Conservation (phyloP, 2,888 invertebrate genomes). For the Notodonta dromedarius region DNA sequence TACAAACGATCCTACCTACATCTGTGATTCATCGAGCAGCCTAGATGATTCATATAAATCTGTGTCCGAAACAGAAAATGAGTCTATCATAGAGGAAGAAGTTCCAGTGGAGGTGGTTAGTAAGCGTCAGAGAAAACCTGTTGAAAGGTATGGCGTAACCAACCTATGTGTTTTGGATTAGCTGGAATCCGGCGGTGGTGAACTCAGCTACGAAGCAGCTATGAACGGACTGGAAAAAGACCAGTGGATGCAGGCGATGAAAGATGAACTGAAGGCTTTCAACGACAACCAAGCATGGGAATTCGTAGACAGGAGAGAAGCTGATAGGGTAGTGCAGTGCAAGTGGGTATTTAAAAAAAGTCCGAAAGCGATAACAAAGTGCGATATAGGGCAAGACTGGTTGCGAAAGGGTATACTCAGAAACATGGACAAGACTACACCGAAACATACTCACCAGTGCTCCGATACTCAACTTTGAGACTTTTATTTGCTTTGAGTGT, state of each 20-base stretch:
- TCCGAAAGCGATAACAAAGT: slow-evolving; percentile 11
- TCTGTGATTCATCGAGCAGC: no score
- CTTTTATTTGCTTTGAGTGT: slow-evolving; percentile 4
- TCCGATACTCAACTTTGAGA: background rate
- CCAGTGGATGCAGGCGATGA: slow-evolving; percentile 27
- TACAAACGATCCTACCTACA: no score
- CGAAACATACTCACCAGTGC: background rate
- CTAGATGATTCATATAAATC: no score
- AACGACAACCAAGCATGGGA: slow-evolving; percentile 32
- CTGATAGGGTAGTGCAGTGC: slow-evolving; percentile 7
- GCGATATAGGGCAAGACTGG: slow-evolving; percentile 16
- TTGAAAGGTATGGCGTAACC: no score
- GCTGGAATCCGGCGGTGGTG: no score
- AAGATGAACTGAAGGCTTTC: slow-evolving; percentile 27
- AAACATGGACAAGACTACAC: background rate
- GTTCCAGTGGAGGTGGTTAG: no score
- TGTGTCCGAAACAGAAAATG: no score
- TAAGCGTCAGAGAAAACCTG: no score
- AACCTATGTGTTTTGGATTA: no score
- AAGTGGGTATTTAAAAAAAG: slow-evolving; percentile 15
- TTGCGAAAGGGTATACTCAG: slow-evolving; percentile 20
- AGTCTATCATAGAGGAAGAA: no score
- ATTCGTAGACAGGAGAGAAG: slow-evolving; percentile 13
- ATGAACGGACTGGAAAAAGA: slow-evolving; percentile 10
- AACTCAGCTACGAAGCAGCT: slow-evolving; percentile 3